These are phyloP conservation scores for Diplodus sargus DNA, from an alignment of 2,797 vertebrate species.

Conservation along the genomic window DNA sequence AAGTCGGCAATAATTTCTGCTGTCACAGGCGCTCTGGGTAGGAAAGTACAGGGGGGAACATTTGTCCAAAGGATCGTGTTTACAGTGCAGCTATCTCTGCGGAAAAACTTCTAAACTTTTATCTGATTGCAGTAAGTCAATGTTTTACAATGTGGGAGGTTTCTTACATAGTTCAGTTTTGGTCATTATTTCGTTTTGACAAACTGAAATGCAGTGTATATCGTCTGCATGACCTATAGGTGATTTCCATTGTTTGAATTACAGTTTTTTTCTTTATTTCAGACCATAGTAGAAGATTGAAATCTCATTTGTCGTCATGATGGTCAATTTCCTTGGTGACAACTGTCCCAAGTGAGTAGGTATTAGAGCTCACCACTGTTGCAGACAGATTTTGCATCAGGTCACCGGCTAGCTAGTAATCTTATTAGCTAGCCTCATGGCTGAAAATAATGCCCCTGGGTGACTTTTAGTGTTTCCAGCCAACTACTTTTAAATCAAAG, in stretches of 20 bases:
- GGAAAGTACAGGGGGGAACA: background rate
- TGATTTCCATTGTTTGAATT: background rate
- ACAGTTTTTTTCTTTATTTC: background rate
- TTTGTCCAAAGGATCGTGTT: background rate
- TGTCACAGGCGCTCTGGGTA: background rate
- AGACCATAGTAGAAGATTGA: background rate
- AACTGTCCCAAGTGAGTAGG: no score
- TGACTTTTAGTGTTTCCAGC: no score
- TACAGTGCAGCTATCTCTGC: background rate
- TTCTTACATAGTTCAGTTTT: background rate
- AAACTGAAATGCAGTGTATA: no score
- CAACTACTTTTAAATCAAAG: background rate
- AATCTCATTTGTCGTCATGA: background rate
- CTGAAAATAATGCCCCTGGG: no score
- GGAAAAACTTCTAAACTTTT: background rate
- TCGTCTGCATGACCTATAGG: background rate
- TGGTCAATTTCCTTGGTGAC: background rate
- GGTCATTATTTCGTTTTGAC: background rate
- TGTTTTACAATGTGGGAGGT: background rate
- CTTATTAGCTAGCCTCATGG: background rate
- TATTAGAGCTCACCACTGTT: no score
- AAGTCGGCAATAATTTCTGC: background rate
- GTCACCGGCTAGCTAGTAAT: background rate
- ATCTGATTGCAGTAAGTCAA: background rate
- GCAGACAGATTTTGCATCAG: background rate